Conservation (phyloP, 2,888 invertebrate species). For the Gandaritis pyraliata region DNA sequence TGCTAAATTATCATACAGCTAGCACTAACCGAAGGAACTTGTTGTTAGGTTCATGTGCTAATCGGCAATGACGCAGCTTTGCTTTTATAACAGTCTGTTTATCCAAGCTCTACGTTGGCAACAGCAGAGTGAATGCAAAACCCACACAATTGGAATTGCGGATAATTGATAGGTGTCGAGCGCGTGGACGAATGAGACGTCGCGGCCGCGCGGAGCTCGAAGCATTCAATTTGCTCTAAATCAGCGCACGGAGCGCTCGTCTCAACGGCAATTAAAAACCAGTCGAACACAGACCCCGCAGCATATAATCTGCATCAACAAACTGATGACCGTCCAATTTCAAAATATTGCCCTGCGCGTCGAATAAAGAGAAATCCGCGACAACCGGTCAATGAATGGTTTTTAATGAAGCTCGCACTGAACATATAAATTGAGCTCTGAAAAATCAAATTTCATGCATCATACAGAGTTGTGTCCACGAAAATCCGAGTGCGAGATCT, state of each 20-base stretch:
- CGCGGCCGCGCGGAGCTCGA: slow-evolving; percentile 55
- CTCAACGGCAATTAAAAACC: slow-evolving; percentile 69
- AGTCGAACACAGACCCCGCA: slow-evolving; percentile 58
- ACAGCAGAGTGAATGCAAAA: slow-evolving; percentile 48
- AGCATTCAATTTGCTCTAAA: slow-evolving; percentile 76
- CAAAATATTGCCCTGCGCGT: slow-evolving; percentile 50
- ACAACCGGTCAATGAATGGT: slow-evolving; percentile 46
- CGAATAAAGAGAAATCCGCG: slow-evolving; percentile 45
- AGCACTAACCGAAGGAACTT: neutral
- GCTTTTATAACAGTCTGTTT: slow-evolving; percentile 1
- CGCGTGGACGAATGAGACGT: slow-evolving; percentile 62
- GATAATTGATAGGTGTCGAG: slow-evolving; percentile 69
- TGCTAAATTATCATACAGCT: neutral
- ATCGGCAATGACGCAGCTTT: neutral
- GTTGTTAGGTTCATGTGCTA: neutral
- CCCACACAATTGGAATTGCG: slow-evolving; percentile 54
- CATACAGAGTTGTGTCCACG: slow-evolving; percentile 17
- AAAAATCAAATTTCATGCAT: slow-evolving; percentile 36
- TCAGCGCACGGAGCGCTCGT: slow-evolving; percentile 61
- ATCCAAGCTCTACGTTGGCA: slow-evolving; percentile 3
- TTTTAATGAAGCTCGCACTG: slow-evolving; percentile 40
- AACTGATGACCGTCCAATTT: slow-evolving; percentile 57
- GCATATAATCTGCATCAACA: slow-evolving; percentile 69
- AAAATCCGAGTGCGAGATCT: slow-evolving; percentile 27
- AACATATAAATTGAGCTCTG: slow-evolving; percentile 41